Evolutionary conservation across 2,113 vertebrate species (phyloP), one percentile per base, ranked within the genome.

Genomic region (Neopipo cinnamomea): DNA sequence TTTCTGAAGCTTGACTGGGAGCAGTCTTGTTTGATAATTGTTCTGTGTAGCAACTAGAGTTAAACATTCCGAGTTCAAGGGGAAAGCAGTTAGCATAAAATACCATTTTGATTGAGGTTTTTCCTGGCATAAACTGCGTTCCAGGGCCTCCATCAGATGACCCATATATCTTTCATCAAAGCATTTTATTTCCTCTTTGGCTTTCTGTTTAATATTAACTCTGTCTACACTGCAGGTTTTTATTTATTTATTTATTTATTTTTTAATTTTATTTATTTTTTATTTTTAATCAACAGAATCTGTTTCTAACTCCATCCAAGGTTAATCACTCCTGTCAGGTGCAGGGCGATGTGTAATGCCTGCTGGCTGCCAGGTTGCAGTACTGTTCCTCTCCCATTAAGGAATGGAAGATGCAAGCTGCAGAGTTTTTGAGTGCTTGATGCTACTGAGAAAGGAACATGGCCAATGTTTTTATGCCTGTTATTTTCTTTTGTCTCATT

Each of bases 161-260:
- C 88, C 70, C 33, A 61, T 84, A 30, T 96, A 88, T 96, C 86
- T 96, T 95, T 95, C 65, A 93, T 93, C 91, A 85, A 78, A 94
- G 61, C 44, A 50, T 92, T 95, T 89, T 89, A 86, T 92, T 93
- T 93, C 85, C 88, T 92, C 73, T 89, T 94, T 91, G 70, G 52
- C 72, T 93, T 93, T 88, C 61, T 49, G 21, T 92, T 95, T 88
- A 95, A 80, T 94, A 96, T 95, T 92, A 96, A 95, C 93, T 91
- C 55, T 86, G 41, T 83, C 55, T 92, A 22, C 59, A 12, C 73
- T 77, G 44, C 44, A 35, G 61, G 66, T 80, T 90, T 21, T 80
- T 74, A 13, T 79, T 80, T 74, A n/a, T 62, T 46, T 20, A 70
- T 80, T 90, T 30, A n/a, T 87, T 76, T 79, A 77, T 74, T 62